Evolutionary conservation across 2,113 vertebrate species (phyloP), one percentile per base, ranked within the genome.

Genomic region (Amazona vittata): DNA sequence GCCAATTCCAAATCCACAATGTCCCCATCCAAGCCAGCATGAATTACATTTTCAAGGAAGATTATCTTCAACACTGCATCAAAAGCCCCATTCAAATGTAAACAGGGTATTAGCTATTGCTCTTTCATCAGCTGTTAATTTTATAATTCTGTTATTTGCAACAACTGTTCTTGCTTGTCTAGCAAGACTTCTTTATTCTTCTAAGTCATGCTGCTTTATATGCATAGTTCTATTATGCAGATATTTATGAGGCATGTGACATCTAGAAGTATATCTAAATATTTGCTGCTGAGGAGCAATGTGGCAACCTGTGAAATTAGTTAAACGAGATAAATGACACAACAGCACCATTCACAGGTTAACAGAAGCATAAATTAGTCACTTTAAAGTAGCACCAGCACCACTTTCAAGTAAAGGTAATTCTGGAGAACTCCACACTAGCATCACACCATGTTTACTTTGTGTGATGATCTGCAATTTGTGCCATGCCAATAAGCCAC

Each of bases 381-480:
- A 68, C 71, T 92, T 89, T 15, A 41, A 89, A 76, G 76, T 11
- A 74, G 74, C 70, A 82, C 55, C 71, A 90, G 86, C 60, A 73
- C 10, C 69, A 29, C 64, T 90, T 93, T 85, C 47, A 96, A 83
- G 86, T 64, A 88, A 86, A 65, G 37, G 77, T 44, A 94, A 71
- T 90, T 94, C 91, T 76, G 63, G 75, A 96, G 64, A 80, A 55
- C n/a, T 93, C 73, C 47, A 85, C 2, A n/a, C 46, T 97, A 91
- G 90, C 86, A 73, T 35, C 44, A 33, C 10, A 74, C 83, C 93
- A 89, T 41, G 90, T 93, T 21, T 43, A 78, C 93, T 93, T 67
- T 75, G 70, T 6, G 18, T 68, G 79, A 93, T 88, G 91, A 96
- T 96, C 93, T 97, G 83, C 83, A 97, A 94, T 97, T 97, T 97